These are phyloP conservation scores for Trichechus manatus DNA, from an alignment of 2,113 vertebrate species.

Conservation along the genomic window DNA sequence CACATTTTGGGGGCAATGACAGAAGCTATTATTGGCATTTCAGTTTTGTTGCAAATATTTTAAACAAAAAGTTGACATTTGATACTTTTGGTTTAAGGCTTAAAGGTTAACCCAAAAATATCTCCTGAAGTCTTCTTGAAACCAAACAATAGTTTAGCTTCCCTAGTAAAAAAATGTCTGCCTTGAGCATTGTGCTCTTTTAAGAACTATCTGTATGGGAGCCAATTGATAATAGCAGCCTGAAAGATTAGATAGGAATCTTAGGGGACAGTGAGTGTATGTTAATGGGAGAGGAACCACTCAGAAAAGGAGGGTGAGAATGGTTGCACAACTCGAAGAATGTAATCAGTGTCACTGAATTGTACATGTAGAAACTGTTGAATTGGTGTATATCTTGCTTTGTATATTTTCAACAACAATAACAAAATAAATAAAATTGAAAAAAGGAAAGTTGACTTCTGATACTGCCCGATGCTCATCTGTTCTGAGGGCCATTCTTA, in stretches of 20 bases:
- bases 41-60: background rate
- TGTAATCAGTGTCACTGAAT: background rate
- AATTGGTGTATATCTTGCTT: background rate
- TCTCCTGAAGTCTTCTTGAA: background rate
- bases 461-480: background rate
- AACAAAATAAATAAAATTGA: background rate
- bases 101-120: background rate
- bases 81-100: background rate
- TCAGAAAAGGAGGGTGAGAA: background rate
- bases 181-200: background rate
- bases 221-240: background rate
- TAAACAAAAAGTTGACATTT: background rate
- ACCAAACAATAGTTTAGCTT: background rate
- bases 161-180: background rate
- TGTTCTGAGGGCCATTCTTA: background rate
- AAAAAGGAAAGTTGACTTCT: background rate
- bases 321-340: background rate
- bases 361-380: background rate
- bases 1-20: background rate
- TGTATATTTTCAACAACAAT: background rate
- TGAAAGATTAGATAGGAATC: background rate
- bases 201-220: background rate
- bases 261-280: background rate
- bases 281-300: background rate
- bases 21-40: background rate